A percentile compares a stretch with the other conserved stretches of the same genome.
These are phyloP conservation scores for Heliconius hermathena DNA, from an alignment of 1,140 invertebrate genomes.

Conservation along the genomic window DNA sequence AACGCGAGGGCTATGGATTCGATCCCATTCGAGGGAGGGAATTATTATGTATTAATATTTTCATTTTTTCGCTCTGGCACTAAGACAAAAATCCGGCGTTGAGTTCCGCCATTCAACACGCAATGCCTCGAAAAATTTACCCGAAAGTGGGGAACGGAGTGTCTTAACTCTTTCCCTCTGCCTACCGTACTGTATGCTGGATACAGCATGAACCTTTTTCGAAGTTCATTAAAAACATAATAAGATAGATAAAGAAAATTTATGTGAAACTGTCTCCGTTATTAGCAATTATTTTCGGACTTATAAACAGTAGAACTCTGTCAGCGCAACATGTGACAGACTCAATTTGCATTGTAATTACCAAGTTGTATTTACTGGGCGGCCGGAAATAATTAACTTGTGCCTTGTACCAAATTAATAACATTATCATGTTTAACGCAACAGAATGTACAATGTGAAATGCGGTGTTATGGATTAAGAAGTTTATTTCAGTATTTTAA, in stretches of 20 bases:
- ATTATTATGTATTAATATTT: no score
- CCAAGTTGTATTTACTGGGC: constrained; percentile 29
- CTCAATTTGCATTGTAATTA: constrained; percentile 43
- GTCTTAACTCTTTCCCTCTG: no score
- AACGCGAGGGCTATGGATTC: no score
- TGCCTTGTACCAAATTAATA: constrained; percentile 29
- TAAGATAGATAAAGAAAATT: background rate
- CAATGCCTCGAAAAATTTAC: no score
- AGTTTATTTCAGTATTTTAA: background rate
- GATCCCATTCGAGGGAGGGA: no score
- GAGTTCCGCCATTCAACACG: no score
- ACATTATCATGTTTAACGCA: constrained; percentile 22
- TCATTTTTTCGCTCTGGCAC: no score
- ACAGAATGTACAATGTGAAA: background rate
- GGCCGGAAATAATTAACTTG: constrained; percentile 41
- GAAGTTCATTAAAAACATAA: no score
- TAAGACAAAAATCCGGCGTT: no score
- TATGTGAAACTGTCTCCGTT: background rate
- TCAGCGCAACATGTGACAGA: constrained; percentile 35
- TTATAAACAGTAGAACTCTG: constrained; percentile 5
- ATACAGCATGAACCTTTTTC: no score
- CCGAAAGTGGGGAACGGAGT: no score
- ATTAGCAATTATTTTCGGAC: constrained; percentile 11
- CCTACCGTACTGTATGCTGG: no score
- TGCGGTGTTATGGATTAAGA: background rate